Evolutionary conservation across 2,113 vertebrate genomes (phyloP).

Genomic region (Gopherus flavomarginatus): DNA sequence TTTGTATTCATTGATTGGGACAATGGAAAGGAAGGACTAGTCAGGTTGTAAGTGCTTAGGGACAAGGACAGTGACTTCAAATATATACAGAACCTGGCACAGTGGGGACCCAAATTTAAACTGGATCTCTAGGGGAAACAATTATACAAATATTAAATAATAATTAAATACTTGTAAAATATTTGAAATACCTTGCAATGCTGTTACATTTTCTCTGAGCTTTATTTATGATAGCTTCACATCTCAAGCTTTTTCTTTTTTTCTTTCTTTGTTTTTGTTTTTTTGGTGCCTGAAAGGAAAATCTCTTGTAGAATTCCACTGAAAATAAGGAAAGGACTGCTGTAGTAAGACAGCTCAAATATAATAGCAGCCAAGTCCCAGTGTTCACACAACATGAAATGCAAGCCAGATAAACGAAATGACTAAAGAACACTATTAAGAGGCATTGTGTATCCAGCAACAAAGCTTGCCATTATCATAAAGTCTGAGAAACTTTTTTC

Average conservation of each 20-base stretch:
- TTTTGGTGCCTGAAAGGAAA: slow-evolving; percentile 30
- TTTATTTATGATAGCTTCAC: slow-evolving; percentile 22
- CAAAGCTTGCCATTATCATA: neutral
- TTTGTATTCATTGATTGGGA: neutral
- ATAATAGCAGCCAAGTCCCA: neutral
- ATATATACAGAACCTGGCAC: rapidly evolving
- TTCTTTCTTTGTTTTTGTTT: neutral
- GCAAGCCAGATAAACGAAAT: neutral
- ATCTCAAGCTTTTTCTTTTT: neutral
- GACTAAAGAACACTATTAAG: neutral
- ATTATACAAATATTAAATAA: slow-evolving; percentile 9
- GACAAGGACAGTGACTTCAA: neutral
- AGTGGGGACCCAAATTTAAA: neutral
- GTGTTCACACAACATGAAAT: neutral
- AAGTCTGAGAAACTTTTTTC: neutral
- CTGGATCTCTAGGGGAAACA: neutral
- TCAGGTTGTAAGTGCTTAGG: neutral
- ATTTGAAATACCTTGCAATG: neutral
- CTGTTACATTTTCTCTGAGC: slow-evolving; percentile 41
- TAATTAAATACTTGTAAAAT: slow-evolving; percentile 66
- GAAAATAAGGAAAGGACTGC: neutral
- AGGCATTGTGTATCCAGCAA: neutral
- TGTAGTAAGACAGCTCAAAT: neutral
- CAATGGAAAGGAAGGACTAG: neutral
- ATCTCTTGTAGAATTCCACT: neutral